Base-by-base conservation (phyloP, 2,113 vertebrate genomes). In the Circaetus gallicus region DNA sequence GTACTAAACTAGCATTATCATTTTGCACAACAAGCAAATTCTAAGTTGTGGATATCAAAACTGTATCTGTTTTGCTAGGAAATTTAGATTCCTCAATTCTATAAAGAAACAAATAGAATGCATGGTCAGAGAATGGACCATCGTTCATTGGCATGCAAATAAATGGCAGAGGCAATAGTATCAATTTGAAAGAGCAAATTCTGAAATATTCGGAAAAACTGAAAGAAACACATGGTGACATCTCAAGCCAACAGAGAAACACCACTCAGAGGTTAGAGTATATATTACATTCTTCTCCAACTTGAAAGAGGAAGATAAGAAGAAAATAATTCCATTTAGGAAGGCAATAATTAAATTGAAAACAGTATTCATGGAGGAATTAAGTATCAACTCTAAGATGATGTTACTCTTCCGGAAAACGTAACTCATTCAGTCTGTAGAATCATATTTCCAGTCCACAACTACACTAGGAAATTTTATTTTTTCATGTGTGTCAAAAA, bases 21-120 rank as follows among this genome's bases (percentile, higher is more conserved):
- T 92, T 94, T 93, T 91, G 91, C 56, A 58, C 84, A 96, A 96
- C 62, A 91, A 95, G 94, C 96, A 95, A 89, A 88, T 96, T 88
- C 38, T 79, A 95, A 94, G 67, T 82, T 2, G 0, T 40, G 62
- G 66, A 34, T 87, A 89, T 56, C 49, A 84, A 95, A 94, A 85
- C 74, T 49, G 0, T 82, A 87, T 87, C 83, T 80, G 40, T 89
- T 95, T 86, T 61, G 70, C 45, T 80, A 69, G 6, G 19, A 85
- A 95, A 76, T 65, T 56, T 76, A 72, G 79, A 61, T 81, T 82
- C 26, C 70, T 86, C 6, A 16, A 56, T 74, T 74, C 52, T 50
- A 26, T 43, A 59, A 78, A 84, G 40, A 91, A 83, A 70, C 13
- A 47, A 92, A 92, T 16, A 65, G 38, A 89, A 74, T 9, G 70